Conservation (phyloP, 92 coral and sea anemone species). For the Hydrozoanthus gracilis region DNA sequence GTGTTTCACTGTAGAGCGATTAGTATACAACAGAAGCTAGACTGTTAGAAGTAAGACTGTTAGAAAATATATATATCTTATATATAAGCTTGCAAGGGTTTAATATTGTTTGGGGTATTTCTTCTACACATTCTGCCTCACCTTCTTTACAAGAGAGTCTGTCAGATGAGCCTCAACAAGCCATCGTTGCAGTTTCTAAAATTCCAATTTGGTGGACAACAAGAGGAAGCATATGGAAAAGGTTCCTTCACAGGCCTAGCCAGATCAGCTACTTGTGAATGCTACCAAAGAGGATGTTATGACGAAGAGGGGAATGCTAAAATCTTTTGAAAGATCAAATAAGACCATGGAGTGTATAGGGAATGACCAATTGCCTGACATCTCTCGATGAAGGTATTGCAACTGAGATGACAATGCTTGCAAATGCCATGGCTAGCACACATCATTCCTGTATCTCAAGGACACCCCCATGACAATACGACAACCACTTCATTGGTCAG, state of each 20-base stretch:
- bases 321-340: slow-evolving; percentile 43
- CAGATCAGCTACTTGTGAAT: slow-evolving; percentile 54
- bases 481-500: slow-evolving; percentile 7
- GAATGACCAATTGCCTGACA: slow-evolving; percentile 51
- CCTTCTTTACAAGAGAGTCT: slow-evolving; percentile 1
- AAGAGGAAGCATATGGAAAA: slow-evolving; percentile 56
- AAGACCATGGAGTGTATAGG: slow-evolving; percentile 25
- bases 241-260: slow-evolving; percentile 50
- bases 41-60: too few species aligned
- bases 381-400: slow-evolving; percentile 58
- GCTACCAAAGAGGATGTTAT: slow-evolving; percentile 47
- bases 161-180: slow-evolving; percentile 18
- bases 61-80: not conserved
- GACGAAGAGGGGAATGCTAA: slow-evolving; percentile 42
- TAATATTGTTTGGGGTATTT: not conserved
- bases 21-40: too few species aligned
- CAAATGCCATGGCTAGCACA: slow-evolving; percentile 37
- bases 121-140: slow-evolving; percentile 22
- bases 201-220: slow-evolving; percentile 45
- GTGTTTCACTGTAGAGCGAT: too few species aligned
- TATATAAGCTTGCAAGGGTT: slow-evolving; percentile 4
- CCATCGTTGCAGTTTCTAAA: slow-evolving; percentile 24
- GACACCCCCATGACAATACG: slow-evolving; percentile 11
- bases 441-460: slow-evolving; percentile 16
- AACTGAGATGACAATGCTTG: slow-evolving; percentile 51